Conservation (phyloP, 2,113 vertebrate genomes). For the Lonchura striata region DNA sequence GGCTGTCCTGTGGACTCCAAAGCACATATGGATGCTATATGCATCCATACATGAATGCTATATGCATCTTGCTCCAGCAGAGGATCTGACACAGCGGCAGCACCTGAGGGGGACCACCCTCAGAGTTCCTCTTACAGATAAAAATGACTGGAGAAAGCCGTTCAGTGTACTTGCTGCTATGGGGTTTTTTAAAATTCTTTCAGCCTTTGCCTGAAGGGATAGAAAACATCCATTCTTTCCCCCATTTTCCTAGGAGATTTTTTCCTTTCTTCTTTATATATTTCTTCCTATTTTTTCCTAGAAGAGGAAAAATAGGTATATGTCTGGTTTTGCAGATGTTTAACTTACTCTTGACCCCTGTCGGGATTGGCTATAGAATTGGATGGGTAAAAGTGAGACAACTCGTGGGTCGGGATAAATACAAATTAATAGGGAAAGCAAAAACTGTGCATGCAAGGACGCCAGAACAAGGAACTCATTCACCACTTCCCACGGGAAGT, state of each 20-base stretch:
- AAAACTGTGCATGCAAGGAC: not conserved
- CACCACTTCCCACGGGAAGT: not conserved
- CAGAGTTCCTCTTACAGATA: not conserved
- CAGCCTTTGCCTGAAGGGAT: not conserved
- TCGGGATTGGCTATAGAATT: accelerated
- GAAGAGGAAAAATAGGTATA: accelerated
- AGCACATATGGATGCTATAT: not conserved
- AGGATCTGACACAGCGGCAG: accelerated
- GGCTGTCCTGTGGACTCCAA: not conserved
- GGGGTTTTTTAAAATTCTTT: not conserved
- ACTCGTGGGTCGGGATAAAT: not conserved
- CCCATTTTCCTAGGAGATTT: not conserved
- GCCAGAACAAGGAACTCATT: not conserved
- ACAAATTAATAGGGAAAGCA: not conserved
- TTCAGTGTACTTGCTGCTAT: not conserved
- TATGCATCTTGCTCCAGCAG: accelerated
- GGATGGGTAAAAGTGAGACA: not conserved
- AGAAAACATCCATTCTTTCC: not conserved
- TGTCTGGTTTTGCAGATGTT: not conserved
- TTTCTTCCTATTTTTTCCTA: not conserved
- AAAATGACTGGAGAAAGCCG: not conserved
- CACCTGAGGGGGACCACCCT: not conserved
- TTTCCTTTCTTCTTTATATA: not conserved
- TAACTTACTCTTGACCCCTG: accelerated
- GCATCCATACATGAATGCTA: not conserved